These are phyloP conservation scores for Bungarus multicinctus DNA, from an alignment of 2,113 vertebrate genomes.

Conservation along the genomic window DNA sequence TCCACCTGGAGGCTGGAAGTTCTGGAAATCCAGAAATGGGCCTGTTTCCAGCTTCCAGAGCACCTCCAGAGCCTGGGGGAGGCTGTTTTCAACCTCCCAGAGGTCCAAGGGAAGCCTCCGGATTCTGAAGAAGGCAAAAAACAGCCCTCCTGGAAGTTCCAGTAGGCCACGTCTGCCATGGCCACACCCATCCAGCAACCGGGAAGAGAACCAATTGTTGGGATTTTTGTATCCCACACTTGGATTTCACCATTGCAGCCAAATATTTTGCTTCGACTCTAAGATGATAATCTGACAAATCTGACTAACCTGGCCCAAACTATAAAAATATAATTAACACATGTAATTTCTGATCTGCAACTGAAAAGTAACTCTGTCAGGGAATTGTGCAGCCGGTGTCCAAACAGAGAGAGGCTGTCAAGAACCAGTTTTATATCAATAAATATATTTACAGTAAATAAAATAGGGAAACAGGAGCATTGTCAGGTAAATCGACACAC, in stretches of 20 bases:
- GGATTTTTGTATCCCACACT: no score
- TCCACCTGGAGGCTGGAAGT: no score
- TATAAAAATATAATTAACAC: background rate
- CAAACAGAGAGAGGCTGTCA: background rate
- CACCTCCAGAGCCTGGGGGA: no score
- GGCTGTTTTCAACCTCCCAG: no score
- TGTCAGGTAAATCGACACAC: background rate
- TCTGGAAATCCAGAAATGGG: no score
- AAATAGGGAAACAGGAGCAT: background rate
- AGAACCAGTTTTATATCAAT: background rate
- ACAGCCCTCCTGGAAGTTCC: no score
- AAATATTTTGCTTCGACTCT: background rate
- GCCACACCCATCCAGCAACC: no score
- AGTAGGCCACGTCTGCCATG: no score
- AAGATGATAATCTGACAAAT: background rate
- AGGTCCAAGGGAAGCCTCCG: no score
- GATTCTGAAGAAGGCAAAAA: no score
- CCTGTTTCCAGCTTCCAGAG: no score
- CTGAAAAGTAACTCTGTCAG: background rate
- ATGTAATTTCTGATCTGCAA: background rate
- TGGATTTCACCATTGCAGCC: background rate
- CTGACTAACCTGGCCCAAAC: background rate
- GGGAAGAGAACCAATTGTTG: no score
- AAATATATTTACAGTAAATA: background rate
- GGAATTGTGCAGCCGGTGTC: background rate